These are phyloP conservation scores for Drosophila seguyi DNA, from an alignment of 1,140 invertebrate species.

Conservation along the genomic window DNA sequence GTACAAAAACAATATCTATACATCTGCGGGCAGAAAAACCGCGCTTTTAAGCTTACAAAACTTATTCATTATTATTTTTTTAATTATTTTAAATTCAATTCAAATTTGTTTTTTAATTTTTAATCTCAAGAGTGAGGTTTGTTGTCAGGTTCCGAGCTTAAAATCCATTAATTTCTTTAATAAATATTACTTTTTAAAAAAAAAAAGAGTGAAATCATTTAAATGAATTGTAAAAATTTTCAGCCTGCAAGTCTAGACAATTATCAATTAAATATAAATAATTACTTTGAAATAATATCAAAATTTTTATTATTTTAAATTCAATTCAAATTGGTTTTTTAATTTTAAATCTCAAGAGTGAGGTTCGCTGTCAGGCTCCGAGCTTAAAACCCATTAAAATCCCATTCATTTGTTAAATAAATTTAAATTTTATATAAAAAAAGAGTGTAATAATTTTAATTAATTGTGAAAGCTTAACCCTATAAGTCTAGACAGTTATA, in stretches of 20 bases:
- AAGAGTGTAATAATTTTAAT: not conserved
- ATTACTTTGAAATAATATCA: too few species aligned
- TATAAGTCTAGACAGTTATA: conserved; percentile 1
- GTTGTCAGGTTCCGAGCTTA: not conserved
- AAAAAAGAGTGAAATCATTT: too few species aligned
- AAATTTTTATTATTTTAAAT: not conserved
- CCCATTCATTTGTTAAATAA: not conserved
- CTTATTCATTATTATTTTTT: too few species aligned
- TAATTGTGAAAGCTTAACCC: not conserved
- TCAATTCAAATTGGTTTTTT: not conserved
- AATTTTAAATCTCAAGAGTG: not conserved
- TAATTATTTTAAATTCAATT: not conserved
- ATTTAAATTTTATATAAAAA: not conserved
- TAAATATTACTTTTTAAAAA: too few species aligned
- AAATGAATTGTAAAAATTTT: too few species aligned
- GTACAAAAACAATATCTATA: not conserved
- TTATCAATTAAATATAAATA: too few species aligned
- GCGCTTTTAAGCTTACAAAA: not conserved
- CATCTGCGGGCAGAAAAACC: too few species aligned
- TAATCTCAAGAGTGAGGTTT: not conserved
- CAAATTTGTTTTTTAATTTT: not conserved
- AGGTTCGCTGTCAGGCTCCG: not conserved
- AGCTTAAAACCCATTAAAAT: not conserved
- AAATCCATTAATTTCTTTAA: not conserved
- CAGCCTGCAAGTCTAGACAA: too few species aligned